A percentile compares a stretch with the other conserved stretches of the same genome.
Evolutionary conservation across 2,797 vertebrate genomes (phyloP).

Genomic region (Geotrypetes seraphini): DNA sequence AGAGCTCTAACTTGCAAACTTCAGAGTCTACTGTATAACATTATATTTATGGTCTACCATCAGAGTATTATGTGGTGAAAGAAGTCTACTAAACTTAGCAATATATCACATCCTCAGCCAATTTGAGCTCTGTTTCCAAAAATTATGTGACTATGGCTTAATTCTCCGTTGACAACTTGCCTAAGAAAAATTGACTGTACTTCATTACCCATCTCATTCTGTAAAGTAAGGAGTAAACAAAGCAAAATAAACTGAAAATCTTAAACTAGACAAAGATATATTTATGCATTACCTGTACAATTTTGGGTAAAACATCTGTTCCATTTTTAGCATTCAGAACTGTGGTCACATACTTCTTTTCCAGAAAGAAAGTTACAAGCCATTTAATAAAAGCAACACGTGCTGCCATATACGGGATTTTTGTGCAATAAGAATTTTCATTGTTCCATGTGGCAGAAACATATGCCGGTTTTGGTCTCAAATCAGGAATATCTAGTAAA

Average conservation of each 20-base stretch:
- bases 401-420: conserved; percentile 89
- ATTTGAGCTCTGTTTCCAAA: no score
- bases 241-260: background rate
- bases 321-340: conserved; percentile 79
- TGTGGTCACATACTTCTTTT: conserved; percentile 86
- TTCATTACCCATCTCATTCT: conserved; percentile 14
- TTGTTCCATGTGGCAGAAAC: conserved; percentile 76
- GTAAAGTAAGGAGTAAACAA: conserved; percentile 19
- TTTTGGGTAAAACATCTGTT: conserved; percentile 83
- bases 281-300: conserved; percentile 72
- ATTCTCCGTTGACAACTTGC: no score
- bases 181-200: no score
- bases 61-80: no score
- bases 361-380: conserved; percentile 97
- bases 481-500: conserved; percentile 76
- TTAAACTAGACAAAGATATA: rapidly evolving
- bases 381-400: conserved; percentile 95
- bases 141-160: no score
- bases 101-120: no score
- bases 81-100: no score
- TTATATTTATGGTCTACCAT: no score
- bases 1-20: no score
- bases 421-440: conserved; percentile 84
- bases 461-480: conserved; percentile 86
- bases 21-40: no score